Evolutionary conservation across 2,888 invertebrate genomes (phyloP), one percentile per base, ranked within the genome.

Genomic region (Hemithea aestivaria): DNA sequence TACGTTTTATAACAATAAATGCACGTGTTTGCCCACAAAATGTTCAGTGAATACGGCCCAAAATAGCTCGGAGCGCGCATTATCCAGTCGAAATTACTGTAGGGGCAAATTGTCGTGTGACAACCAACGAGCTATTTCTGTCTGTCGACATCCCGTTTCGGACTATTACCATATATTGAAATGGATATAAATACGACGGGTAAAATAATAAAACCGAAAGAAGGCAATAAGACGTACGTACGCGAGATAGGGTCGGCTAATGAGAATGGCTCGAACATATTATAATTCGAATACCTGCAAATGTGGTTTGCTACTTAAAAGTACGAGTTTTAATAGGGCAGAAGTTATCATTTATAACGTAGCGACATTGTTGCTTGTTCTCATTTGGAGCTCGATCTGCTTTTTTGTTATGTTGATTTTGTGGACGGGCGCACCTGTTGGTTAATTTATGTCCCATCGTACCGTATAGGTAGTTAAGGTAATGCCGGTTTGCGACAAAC

Each of bases 361-460:
- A n/a, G n/a, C n/a, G n/a, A n/a, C 16, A 16, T 16, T 16, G 16
- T 5, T 16, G 16, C 16, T 16, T 16, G 16, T 16, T 16, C 16
- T 16, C 3, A 16, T 16, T 16, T 16, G 5, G 16, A 16, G 16
- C 35, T 45, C 52, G 53, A 59, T 61, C 16, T 16, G 16, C 16
- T 55, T 50, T 57, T 64, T 68, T 68, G 64, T 56, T 69, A 64
- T 63, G 60, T 60, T 57, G 48, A 62, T 65, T 64, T 60, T 48
- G 60, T 56, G 58, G 57, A 65, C 57, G 55, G 53, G 63, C 71
- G 61, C 73, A 75, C 72, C 72, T 75, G 75, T 73, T 66, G 63
- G 60, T 59, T 44, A 66, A 69, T 73, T 70, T 71, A 70, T 62
- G 53, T 61, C 36, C 48, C 50, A 48, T 54, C 53, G 55, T 55